phyloP scores from a whole-genome alignment of 23 tunicate genomes.

The Phallusia fumigata region DNA sequence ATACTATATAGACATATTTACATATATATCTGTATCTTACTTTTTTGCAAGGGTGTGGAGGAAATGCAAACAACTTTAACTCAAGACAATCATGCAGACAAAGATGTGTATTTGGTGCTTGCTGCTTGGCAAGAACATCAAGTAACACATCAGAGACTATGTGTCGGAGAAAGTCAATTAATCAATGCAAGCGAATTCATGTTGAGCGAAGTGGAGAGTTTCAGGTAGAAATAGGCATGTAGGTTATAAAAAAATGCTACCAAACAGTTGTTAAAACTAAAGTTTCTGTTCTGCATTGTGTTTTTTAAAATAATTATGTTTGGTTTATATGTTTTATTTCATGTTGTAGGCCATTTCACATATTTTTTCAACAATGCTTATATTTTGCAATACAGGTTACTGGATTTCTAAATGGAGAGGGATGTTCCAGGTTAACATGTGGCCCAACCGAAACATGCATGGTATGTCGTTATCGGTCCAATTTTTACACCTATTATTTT shows the following conservation, averaged over 20 bases:
- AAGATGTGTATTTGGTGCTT: constrained; percentile 70
- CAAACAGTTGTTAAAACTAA: too few species aligned
- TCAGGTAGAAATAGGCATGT: constrained; percentile 19
- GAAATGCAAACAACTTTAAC: constrained; percentile 65
- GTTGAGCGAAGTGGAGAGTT: constrained; percentile 27
- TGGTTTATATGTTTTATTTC: too few species aligned
- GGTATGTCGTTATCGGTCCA: constrained; percentile 20
- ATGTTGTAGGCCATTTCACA: too few species aligned
- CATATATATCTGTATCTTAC: too few species aligned
- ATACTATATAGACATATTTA: not conserved
- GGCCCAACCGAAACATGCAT: constrained; percentile 1
- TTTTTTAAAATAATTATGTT: too few species aligned
- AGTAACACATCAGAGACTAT: not conserved
- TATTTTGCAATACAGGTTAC: constrained; percentile 12
- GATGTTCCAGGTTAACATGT: constrained; percentile 13
- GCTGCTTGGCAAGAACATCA: constrained; percentile 39
- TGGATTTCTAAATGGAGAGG: constrained; percentile 23
- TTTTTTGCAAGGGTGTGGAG: constrained; percentile 64
- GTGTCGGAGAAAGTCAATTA: constrained; percentile 44
- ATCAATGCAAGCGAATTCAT: constrained; percentile 70
- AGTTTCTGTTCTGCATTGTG: not conserved
- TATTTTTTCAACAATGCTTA: too few species aligned
- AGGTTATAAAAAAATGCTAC: not conserved
- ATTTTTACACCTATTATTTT: too few species aligned
- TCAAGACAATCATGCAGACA: constrained; percentile 69